Evolutionary conservation across 2,113 vertebrate genomes (phyloP).

Genomic region (Eudorcas thomsonii): DNA sequence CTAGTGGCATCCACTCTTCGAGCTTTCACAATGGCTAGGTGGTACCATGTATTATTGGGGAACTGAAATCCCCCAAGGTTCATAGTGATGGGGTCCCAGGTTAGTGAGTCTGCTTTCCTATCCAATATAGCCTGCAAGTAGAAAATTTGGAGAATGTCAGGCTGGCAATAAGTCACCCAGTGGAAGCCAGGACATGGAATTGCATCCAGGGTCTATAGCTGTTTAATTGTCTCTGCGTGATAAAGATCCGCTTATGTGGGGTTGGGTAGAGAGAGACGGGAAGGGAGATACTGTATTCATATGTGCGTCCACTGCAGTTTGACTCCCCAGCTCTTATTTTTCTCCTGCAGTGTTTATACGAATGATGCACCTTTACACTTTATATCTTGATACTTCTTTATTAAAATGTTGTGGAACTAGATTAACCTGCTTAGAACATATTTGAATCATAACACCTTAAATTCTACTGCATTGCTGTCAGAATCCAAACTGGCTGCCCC

Average conservation of each 20-base stretch:
- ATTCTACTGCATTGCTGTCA: conserved; percentile 79
- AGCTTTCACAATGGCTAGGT: conserved; percentile 22
- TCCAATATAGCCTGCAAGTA: neutral
- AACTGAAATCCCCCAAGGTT: neutral
- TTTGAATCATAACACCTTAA: conserved; percentile 33
- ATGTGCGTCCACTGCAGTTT: conserved; percentile 31
- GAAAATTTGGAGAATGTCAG: conserved; percentile 30
- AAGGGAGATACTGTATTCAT: neutral
- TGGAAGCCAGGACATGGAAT: neutral
- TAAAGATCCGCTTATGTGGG: conserved; percentile 49
- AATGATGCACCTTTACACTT: neutral
- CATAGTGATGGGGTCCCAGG: neutral
- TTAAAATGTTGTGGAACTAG: neutral
- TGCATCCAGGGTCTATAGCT: conserved; percentile 33
- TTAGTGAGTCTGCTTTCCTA: neutral
- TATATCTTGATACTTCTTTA: neutral
- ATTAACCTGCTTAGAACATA: conserved; percentile 42
- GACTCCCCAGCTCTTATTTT: neutral
- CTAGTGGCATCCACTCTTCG: neutral
- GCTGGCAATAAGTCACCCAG: conserved; percentile 13
- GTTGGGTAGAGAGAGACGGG: conserved; percentile 1
- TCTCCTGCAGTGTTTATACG: neutral
- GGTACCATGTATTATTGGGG: neutral
- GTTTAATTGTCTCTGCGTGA: conserved; percentile 66
- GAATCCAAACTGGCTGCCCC: conserved; percentile 55